Conservation (phyloP, 2,113 vertebrate species). For the Pyxicephalus adspersus region DNA sequence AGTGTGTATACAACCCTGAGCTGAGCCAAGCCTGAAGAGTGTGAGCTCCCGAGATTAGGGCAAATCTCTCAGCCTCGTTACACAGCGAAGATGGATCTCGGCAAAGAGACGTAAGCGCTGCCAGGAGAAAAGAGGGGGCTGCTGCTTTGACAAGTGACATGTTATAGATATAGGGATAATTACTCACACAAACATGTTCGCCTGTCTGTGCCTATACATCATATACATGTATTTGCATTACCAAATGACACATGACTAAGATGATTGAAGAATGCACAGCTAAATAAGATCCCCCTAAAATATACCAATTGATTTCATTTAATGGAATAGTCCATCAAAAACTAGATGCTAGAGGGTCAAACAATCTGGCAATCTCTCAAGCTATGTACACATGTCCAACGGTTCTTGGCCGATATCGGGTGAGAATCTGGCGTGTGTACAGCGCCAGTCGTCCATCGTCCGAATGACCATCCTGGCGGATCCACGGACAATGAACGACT, state of each 20-base stretch:
- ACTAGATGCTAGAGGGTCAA: no score
- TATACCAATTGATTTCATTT: no score
- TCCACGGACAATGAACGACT: no score
- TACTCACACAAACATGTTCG: conserved; percentile 39
- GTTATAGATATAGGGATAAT: conserved; percentile 26
- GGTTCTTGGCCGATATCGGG: no score
- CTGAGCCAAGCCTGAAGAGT: conserved; percentile 44
- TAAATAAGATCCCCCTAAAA: not conserved
- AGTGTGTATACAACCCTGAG: conserved; percentile 53
- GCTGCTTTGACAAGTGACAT: conserved; percentile 37
- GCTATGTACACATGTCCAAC: no score
- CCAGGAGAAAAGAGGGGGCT: conserved; percentile 17
- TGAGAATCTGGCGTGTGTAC: no score
- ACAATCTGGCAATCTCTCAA: no score
- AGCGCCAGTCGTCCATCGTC: no score
- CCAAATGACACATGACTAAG: not conserved
- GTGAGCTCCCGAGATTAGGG: conserved; percentile 54
- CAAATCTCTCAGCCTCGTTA: conserved; percentile 54
- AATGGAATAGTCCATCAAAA: no score
- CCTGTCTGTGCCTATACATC: not conserved
- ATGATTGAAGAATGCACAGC: not conserved
- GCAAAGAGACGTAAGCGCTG: conserved; percentile 46
- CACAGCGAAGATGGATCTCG: conserved; percentile 41
- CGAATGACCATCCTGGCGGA: no score
- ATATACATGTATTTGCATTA: conserved; percentile 4